Base-by-base conservation (phyloP, 1,140 invertebrate species). In the Penaeus vannamei region DNA sequence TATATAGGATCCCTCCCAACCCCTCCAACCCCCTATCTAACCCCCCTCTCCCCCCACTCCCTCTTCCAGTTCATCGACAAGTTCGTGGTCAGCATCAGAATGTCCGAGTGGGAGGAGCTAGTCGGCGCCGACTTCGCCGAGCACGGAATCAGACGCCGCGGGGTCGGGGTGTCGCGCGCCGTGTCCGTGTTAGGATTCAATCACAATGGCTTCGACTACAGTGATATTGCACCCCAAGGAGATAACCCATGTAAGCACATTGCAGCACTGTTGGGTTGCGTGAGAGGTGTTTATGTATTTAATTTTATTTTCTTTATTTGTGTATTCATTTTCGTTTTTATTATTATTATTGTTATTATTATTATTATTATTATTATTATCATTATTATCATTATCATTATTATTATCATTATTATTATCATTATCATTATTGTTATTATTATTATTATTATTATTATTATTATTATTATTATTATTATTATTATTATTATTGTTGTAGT, bases 101-200 rank as follows among this genome's bases (percentile, higher is more conserved):
- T 98, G 96, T 94, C 95, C 80, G 94, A 95, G 2, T 95, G 97
- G 87, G 96, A 97, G 84, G 97, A 98, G 92, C 93, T 98, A 29
- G 92, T 98, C 1, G 97, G 97, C 5, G 97, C 97, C 22, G 97
- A 98, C 94, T 94, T 98, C 23, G 95, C 96, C 1, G 97, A 98
- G 92, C 97, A 98, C 93, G 95, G 95, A 79, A 96, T 98, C 84
- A 95, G 95, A 92, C 93, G 94, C 53, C 90, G 92, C 64, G 91
- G 95, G 93, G 94, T 95, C 62, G 95, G 95, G n/a, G 93, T 96
- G 5, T 94, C 94, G 19, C 92, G 95, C 92, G 95, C 95, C 3
- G 91, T 96, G 72, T 95, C 95, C 19, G 94, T 94, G 8, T 93
- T 96, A 2, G 90, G 90, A 2, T 60, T 91, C 2, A 53, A 90